These are phyloP conservation scores for Mesorhabditis spiculigera DNA, from an alignment of 2,888 invertebrate genomes.

Conservation along the genomic window DNA sequence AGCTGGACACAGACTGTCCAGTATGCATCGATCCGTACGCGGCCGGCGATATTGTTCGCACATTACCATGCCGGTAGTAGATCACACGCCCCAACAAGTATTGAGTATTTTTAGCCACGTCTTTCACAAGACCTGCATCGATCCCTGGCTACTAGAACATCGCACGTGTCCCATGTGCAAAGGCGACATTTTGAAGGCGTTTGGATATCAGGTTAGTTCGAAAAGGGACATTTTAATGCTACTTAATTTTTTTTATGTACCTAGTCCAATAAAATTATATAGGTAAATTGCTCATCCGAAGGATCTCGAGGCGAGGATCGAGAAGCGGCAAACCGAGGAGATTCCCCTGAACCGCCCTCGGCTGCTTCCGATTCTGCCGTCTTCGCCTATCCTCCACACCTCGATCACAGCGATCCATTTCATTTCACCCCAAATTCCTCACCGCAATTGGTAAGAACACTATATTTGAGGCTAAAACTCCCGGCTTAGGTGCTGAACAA, in stretches of 20 bases:
- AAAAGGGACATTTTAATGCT: conserved; percentile 16
- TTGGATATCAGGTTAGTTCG: conserved; percentile 55
- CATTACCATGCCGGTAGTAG: conserved; percentile 82
- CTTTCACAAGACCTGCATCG: conserved; percentile 91
- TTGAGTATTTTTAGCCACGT: conserved; percentile 72
- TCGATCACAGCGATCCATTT: conserved; percentile 17
- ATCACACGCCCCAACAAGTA: background rate
- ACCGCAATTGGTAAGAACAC: background rate
- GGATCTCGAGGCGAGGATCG: conserved; percentile 8
- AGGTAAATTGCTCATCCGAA: conserved; percentile 14
- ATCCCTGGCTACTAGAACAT: conserved; percentile 91
- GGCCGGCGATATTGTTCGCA: conserved; percentile 78
- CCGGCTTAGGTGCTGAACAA: conserved; percentile 22
- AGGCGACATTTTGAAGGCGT: conserved; percentile 82
- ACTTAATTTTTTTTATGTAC: too few species aligned
- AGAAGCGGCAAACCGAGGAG: conserved; percentile 4
- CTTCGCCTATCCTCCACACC: conserved; percentile 21
- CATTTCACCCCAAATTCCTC: conserved; percentile 2
- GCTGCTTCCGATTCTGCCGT: conserved; percentile 21
- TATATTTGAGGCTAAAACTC: conserved; percentile 4
- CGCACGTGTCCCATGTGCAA: conserved; percentile 95
- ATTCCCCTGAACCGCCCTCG: conserved; percentile 12
- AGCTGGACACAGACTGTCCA: conserved; percentile 82
- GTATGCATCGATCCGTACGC: conserved; percentile 91
- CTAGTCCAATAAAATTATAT: conserved; percentile 18